Base-by-base conservation (phyloP, 2,797 vertebrate species). In the Gymnodraco acuticeps region DNA sequence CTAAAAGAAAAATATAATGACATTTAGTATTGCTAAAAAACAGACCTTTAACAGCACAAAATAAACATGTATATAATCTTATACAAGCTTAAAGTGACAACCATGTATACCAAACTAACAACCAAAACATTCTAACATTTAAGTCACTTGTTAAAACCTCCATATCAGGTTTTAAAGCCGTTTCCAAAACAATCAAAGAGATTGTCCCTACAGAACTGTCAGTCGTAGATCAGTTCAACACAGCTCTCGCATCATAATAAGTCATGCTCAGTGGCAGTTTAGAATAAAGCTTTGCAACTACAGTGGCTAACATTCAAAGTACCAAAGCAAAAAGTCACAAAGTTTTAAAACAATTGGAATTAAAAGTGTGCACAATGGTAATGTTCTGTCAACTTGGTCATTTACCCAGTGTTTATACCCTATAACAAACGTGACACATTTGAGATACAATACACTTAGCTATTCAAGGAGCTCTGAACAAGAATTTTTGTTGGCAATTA, bases 1-100 rank as follows among this genome's bases (percentile, higher is more conserved):
- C 92, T 94, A 45, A 27, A 69, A 60, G 41, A 64, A 65, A 70
- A 38, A 62, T 38, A 33, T 14, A 0, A 50, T 41, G 19, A 50
- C 17, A 33, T 45, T 61, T n/a, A 45, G 19, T 63, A 51, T 38
- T 71, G 42, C 33, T 16, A 59, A 60, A 48, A 51, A 45, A 1
- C 12, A 20, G 12, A 63, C 1, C 19, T 38, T 45, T 45, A 15
- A 62, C 15, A 38, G 33, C 33, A 38, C 33, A 38, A 1, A 47
- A 0, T 48, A 27, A 13, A 38, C 17, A 20, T 9, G 8, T 1
- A 2, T 0, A 1, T 8, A 15, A 27, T 14, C 20, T 60, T 9
- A 52, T 10, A n/a, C n/a, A 19, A 50, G 6, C 3, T 20, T 33
- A 41, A 1, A 50, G 16, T 54, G 15, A 31, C 0, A 0, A 10